Evolutionary conservation across 2,888 invertebrate species (phyloP).

Genomic region (Synergus laeviventris): DNA sequence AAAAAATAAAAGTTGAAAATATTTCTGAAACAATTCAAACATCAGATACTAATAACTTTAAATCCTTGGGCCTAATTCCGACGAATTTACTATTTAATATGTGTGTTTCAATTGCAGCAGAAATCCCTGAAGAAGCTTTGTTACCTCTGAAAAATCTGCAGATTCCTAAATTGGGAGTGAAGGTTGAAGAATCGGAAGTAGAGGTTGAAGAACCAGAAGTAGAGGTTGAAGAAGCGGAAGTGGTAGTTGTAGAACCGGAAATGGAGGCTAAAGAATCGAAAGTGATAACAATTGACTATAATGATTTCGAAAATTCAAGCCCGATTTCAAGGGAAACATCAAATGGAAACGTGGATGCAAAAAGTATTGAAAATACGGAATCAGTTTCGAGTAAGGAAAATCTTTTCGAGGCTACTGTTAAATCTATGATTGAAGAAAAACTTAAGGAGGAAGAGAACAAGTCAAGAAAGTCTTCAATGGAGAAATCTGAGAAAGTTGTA

Average conservation of each 20-base stretch:
- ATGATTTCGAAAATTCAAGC: background rate
- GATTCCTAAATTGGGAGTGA: background rate
- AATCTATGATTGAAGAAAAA: background rate
- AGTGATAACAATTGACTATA: background rate
- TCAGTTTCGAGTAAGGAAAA: background rate
- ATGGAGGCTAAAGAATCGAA: too few relatives aligned
- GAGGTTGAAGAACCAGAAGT: background rate
- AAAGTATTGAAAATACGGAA: background rate
- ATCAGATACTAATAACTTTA: background rate
- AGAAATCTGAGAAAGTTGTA: background rate
- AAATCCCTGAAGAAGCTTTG: constrained; percentile 9
- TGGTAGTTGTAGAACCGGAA: too few relatives aligned
- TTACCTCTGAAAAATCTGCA: background rate
- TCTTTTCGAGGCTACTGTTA: background rate
- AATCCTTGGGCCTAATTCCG: background rate
- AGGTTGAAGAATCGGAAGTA: background rate
- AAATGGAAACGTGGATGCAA: background rate
- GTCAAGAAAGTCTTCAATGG: background rate
- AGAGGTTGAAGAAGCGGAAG: too few relatives aligned
- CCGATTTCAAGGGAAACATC: background rate
- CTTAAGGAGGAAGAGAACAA: background rate
- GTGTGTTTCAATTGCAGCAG: constrained; percentile 31
- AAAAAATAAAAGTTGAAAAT: background rate
- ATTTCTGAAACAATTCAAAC: background rate
- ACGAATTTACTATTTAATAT: background rate